Base-by-base conservation (phyloP, 2,888 invertebrate genomes). In the Drosophila peninsularis region DNA sequence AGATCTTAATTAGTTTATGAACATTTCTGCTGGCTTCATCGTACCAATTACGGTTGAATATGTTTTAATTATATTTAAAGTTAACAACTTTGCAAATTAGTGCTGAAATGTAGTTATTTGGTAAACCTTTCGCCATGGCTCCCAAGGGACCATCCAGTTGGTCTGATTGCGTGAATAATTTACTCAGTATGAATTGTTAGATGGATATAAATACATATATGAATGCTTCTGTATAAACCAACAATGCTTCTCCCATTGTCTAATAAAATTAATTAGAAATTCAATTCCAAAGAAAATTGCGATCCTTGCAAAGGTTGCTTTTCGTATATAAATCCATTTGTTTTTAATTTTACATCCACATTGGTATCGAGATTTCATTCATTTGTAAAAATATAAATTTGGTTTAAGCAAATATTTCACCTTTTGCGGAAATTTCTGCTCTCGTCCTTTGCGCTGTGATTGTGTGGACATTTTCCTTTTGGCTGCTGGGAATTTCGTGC, bases 1-100 rank as follows among this genome's bases (percentile, higher is more conserved):
- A 65, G 69, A 65, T 68, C 62, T 73, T 87, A 89, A 89, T 83
- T 84, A 68, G 78, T 79, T 85, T 79, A 81, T 84, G 71, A 87
- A 68, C 81, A 83, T 77, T 86, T 77, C 83, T 74, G 79, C 75
- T 69, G 58, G 64, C 60, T 53, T 55, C 69, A 76, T 78, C 76
- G 58, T 74, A 64, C 71, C 74, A 76, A 82, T 83, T 82, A 77
- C 49, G 36, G 17, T 34, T 75, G 71, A 85, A 82, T 82, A 79
- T 64, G 60, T 36, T 32, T 24, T 13, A 42, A 58, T 64, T 44
- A 41, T 45, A 64, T 71, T 67, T 34, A n/a, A 61, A 53, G 64
- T 53, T 14, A 39, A 30, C 42, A 62, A 32, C 44, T 34, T 57
- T n/a, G 3, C 24, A n/a, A 37, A 44, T 53, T 63, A 17, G 4